Evolutionary conservation across 2,888 invertebrate species (phyloP), one percentile per base, ranked within the genome.

Genomic region (Sacculina carcini): DNA sequence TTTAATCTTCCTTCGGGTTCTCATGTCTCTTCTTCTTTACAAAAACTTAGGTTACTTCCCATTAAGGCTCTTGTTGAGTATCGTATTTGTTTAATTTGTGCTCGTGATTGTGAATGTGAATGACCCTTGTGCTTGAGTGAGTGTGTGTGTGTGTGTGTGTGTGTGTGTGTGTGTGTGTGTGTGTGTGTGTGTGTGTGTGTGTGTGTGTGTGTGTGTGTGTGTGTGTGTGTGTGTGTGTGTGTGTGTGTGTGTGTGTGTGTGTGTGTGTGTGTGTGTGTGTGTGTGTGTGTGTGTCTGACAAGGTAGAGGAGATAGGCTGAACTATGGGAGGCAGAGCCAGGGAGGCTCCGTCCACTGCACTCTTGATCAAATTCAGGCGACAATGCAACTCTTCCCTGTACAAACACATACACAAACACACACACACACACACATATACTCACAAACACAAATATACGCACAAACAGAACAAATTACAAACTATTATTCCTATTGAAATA

Each of bases 241-340:
- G 23, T 47, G 28, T 47, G 23, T 47, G 28, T 24, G 28, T 23
- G 28, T 24, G n/a, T 47, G 28, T 47, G 28, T 47, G 28, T 47
- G 23, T 47, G n/a, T 47, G 28, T 23, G 28, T 47, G 23, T 47
- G 28, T 47, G 28, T 47, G 28, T 47, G 10, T 47, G n/a, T 47
- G 28, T 47, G 28, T 47, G 23, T 47, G 28, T 47, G 28, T 47
- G 28, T 47, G 28, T 47, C 7, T 47, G 12, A 24, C 21, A 14
- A 3, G 16, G 34, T 34, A 34, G 9, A 36, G 24, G 5, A 6
- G 19, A 64, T 58, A 28, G 64, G 63, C 61, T 79, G 79, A 26
- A 77, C 67, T 69, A 81, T 79, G 52, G 74, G 66, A 3, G 83
- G 83, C 53, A 86, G 64, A 51, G 79, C 70, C 49, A 70, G 68